Conservation (phyloP, 2,797 vertebrate species). For the Galago senegalensis region DNA sequence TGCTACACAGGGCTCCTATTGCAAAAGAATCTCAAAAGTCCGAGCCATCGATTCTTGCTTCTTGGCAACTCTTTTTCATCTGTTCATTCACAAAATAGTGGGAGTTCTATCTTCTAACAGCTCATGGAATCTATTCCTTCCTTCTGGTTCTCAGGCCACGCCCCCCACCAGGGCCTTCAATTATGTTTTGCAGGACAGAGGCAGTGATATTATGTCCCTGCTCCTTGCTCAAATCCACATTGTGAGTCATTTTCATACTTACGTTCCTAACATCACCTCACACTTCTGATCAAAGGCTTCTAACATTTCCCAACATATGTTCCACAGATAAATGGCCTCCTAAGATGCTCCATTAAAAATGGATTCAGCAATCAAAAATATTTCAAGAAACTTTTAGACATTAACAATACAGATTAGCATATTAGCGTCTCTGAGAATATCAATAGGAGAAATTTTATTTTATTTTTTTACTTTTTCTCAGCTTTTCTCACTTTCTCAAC, state of each 20-base stretch:
- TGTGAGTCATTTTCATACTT: not conserved
- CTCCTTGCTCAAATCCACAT: not conserved
- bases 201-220: no score
- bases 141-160: not conserved
- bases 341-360: not conserved
- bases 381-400: not conserved
- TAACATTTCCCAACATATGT: not conserved
- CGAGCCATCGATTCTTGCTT: not conserved
- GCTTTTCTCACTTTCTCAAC: slow-evolving; percentile 5
- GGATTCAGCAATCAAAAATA: not conserved
- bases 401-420: not conserved
- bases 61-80: not conserved
- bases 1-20: not conserved
- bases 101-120: not conserved
- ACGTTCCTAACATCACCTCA: not conserved
- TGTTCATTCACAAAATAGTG: not conserved
- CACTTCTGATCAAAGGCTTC: not conserved
- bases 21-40: not conserved
- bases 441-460: not conserved
- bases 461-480: not conserved
- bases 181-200: not conserved
- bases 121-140: not conserved
- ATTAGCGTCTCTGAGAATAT: not conserved
- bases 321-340: not conserved
- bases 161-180: not conserved